Conservation (phyloP, 2,888 invertebrate genomes). For the Drosophila infuscata region DNA sequence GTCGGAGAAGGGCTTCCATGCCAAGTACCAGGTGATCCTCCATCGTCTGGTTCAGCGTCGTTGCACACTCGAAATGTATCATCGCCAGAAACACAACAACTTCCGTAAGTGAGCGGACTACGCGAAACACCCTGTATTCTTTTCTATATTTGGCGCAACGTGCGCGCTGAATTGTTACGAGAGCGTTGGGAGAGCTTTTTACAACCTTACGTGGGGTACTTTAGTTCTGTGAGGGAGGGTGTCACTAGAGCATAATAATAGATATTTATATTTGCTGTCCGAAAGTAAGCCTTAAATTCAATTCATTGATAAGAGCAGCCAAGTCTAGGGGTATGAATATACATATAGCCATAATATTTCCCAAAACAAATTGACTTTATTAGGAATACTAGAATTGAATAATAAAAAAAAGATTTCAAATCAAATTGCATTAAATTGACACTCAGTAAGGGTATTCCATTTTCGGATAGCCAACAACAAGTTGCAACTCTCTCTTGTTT, state of each 20-base stretch:
- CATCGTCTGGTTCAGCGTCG: slow-evolving; percentile 95
- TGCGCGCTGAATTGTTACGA: slow-evolving; percentile 52
- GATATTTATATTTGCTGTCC: background rate
- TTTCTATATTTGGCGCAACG: slow-evolving; percentile 78
- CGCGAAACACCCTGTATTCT: slow-evolving; percentile 49
- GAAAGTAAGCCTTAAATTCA: background rate
- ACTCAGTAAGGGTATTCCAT: background rate
- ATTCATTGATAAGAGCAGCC: background rate
- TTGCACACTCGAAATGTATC: slow-evolving; percentile 95
- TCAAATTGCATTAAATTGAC: background rate
- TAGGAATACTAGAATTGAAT: background rate
- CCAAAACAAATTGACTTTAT: background rate
- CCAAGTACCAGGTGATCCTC: slow-evolving; percentile 93
- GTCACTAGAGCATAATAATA: background rate
- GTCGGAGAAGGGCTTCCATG: slow-evolving; percentile 94
- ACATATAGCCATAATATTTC: background rate
- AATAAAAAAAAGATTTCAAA: no score
- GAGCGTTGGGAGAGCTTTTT: slow-evolving; percentile 43
- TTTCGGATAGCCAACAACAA: background rate
- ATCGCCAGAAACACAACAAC: slow-evolving; percentile 92
- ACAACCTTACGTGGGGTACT: background rate
- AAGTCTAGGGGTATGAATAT: background rate
- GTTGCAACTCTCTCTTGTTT: slow-evolving; percentile 7
- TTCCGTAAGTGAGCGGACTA: slow-evolving; percentile 89
- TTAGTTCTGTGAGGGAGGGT: background rate